Base-by-base conservation (phyloP, 2,888 invertebrate genomes). In the Lycocerus yunnanus region DNA sequence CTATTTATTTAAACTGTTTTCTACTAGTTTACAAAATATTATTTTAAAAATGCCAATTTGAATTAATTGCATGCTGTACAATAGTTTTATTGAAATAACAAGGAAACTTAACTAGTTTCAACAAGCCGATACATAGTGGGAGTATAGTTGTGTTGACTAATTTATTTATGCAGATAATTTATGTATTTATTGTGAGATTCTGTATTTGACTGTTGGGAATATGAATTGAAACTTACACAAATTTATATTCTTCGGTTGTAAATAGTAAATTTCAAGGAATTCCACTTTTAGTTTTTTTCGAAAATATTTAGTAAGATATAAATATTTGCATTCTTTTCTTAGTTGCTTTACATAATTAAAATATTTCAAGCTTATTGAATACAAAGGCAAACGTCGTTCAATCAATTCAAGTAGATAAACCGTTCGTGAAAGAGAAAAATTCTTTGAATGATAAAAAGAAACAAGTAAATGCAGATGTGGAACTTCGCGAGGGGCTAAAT, bases 391-490 rank as follows among this genome's bases (percentile, higher is more conserved):
- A 63, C 61, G 61, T 63, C 61, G 16, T 63, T 63, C 61, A 63
- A 63, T 63, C 61, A 63, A 63, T 63, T 63, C 20, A 20, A 63
- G 61, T 63, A 63, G 61, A 63, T 63, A 63, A 63, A 63, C 61
- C 61, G 18, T 18, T 63, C 15, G 16, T 27, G 15, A 27, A 24
- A 15, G 58, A 59, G 66, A 72, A 72, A 72, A 71, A 60, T 71
- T 70, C 61, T 67, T 27, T 68, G 73, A 69, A 65, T 58, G 71
- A 24, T 60, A 75, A 75, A 75, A 75, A 75, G 68, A 69, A 75
- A 72, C 72, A 75, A 75, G 72, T 72, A 73, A 72, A 72, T 76
- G 76, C 76, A 73, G 70, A 61, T 69, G 66, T 58, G 67, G 66
- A 71, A 13, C 61, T 65, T 24, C 21, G 65, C 61, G 69, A 74